These are phyloP conservation scores for Tetramorium bicarinatum DNA, from an alignment of 2,888 invertebrate genomes.

Conservation along the genomic window DNA sequence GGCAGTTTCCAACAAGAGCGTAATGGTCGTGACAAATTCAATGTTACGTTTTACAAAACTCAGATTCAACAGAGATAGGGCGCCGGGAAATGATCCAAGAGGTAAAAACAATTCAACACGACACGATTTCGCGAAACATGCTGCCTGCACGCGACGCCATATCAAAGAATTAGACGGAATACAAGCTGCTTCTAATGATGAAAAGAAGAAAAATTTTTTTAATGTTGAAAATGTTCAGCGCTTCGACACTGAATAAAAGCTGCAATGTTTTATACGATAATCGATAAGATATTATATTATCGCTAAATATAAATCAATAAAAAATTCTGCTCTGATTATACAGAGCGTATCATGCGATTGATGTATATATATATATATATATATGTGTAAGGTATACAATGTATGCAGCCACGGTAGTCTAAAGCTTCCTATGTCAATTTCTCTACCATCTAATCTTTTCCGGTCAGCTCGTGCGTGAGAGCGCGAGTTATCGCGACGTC, in stretches of 20 bases:
- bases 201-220: not conserved
- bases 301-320: not conserved
- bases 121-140: constrained; percentile 37
- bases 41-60: constrained; percentile 37
- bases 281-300: not conserved
- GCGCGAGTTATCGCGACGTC: constrained; percentile 40
- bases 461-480: constrained; percentile 17
- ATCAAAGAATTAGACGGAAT: not conserved
- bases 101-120: constrained; percentile 27
- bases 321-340: constrained; percentile 13
- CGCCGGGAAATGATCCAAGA: constrained; percentile 38
- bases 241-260: not conserved
- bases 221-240: not conserved
- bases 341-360: not conserved
- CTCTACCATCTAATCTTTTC: not conserved
- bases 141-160: constrained; percentile 28
- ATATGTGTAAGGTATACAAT: not conserved
- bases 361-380: too few species aligned
- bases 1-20: constrained; percentile 18
- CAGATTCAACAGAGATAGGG: constrained; percentile 29
- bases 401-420: not conserved
- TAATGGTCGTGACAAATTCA: constrained; percentile 34
- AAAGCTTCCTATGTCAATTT: not conserved
- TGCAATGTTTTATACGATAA: not conserved
- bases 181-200: not conserved